Conservation (phyloP, 2,888 invertebrate genomes). For the Diplazon laetatorius region DNA sequence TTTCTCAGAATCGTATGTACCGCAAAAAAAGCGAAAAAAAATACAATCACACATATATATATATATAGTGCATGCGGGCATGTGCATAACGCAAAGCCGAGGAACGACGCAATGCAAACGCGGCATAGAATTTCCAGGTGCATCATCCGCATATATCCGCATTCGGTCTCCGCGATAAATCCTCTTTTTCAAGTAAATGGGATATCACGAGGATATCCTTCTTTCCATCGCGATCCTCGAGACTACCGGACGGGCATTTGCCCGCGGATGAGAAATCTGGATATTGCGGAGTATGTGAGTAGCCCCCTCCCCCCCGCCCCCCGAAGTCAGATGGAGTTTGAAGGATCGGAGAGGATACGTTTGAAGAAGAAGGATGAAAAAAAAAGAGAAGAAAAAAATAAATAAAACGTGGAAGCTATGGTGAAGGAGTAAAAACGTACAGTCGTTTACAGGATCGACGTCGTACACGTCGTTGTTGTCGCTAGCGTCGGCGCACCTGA, state of each 20-base stretch:
- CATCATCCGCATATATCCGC: constrained; percentile 33
- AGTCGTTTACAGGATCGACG: constrained; percentile 54
- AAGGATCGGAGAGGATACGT: too few species aligned
- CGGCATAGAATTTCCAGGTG: constrained; percentile 35
- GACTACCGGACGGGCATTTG: constrained; percentile 52
- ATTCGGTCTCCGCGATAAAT: constrained; percentile 48
- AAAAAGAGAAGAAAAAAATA: constrained; percentile 2
- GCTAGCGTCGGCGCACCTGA: constrained; percentile 63
- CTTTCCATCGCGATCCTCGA: constrained; percentile 25
- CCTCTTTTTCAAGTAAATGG: constrained; percentile 34
- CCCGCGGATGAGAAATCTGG: constrained; percentile 43
- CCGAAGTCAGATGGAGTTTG: too few species aligned
- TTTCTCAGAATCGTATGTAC: too few species aligned
- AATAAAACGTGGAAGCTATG: constrained; percentile 23
- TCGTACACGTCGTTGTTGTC: constrained; percentile 39
- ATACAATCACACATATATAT: too few species aligned
- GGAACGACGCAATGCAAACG: not conserved
- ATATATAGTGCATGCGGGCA: not conserved
- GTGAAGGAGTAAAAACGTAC: constrained; percentile 26
- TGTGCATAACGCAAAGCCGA: too few species aligned
- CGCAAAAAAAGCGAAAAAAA: too few species aligned
- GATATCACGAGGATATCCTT: constrained; percentile 47
- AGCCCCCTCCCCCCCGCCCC: too few species aligned
- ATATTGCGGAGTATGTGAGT: constrained; percentile 34
- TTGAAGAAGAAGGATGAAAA: constrained; percentile 13